These are phyloP conservation scores for Hemicentrotus pulcherrimus DNA, from an alignment of 35 echinoderm and acorn worm genomes.

Conservation along the genomic window DNA sequence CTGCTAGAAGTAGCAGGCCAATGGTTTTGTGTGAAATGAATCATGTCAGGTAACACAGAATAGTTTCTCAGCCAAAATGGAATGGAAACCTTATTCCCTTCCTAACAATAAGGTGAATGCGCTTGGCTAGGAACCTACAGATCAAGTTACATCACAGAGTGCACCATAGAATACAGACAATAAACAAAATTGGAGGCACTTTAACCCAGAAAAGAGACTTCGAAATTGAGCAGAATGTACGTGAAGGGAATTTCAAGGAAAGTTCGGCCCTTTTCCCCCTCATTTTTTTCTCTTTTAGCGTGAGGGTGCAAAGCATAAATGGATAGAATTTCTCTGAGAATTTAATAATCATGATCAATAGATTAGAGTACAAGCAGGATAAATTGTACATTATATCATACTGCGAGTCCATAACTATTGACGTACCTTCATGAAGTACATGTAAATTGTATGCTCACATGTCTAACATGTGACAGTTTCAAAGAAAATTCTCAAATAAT, in stretches of 20 bases:
- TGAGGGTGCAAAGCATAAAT: neutral
- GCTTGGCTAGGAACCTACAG: neutral
- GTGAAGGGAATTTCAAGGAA: constrained; percentile 1
- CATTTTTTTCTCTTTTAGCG: neutral
- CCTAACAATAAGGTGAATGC: neutral
- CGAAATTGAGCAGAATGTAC: neutral
- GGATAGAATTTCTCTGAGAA: neutral
- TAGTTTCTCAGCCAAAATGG: neutral
- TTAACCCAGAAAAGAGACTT: neutral
- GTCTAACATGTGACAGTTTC: neutral
- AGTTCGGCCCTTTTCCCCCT: neutral
- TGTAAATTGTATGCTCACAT: neutral
- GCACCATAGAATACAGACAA: neutral
- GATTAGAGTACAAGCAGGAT: too few relatives aligned
- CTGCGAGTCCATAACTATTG: too few relatives aligned
- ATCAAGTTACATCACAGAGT: neutral
- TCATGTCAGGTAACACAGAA: neutral
- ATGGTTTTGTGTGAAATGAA: neutral
- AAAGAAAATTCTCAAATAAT: too few relatives aligned
- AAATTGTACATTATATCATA: too few relatives aligned
- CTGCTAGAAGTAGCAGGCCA: neutral
- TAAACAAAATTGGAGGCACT: neutral
- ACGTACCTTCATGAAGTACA: neutral
- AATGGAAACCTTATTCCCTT: constrained; percentile 3
- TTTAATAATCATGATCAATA: neutral